These are phyloP conservation scores for Cinclus mexicanus DNA, from an alignment of 2,113 vertebrate species.

Conservation along the genomic window DNA sequence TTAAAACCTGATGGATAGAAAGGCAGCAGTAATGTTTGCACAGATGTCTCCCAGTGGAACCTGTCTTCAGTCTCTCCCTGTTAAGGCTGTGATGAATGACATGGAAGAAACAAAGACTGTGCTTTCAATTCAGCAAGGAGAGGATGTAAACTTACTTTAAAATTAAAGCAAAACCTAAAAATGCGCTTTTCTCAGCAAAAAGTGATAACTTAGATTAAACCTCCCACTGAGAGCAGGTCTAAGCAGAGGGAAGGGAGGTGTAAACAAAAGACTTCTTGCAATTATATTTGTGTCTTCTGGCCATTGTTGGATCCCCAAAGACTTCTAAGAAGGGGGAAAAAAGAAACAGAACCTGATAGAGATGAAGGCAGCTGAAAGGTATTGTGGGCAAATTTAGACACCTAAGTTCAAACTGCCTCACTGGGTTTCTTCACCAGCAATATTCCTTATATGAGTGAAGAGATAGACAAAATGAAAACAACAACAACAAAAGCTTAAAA, in stretches of 20 bases:
- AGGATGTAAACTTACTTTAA: neutral
- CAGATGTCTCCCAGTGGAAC: slow-evolving; percentile 39
- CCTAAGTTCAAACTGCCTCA: neutral
- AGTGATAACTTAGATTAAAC: slow-evolving; percentile 11
- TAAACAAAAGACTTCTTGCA: slow-evolving; percentile 1
- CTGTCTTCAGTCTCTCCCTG: neutral
- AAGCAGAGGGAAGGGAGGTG: neutral
- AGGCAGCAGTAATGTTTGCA: neutral
- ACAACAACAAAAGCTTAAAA: neutral
- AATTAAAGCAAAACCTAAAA: slow-evolving; percentile 27
- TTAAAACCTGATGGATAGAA: slow-evolving; percentile 15
- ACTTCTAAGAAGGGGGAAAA: neutral
- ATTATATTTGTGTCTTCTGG: slow-evolving; percentile 8
- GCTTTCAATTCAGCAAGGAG: neutral
- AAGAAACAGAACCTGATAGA: neutral
- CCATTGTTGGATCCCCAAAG: neutral
- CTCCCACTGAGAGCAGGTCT: neutral
- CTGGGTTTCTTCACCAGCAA: neutral
- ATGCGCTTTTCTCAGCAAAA: slow-evolving; percentile 37
- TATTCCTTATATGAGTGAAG: neutral
- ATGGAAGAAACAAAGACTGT: neutral
- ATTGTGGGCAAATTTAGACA: neutral
- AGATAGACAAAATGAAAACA: neutral
- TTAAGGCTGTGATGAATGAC: slow-evolving; percentile 10
- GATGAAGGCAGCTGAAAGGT: neutral